Evolutionary conservation across 2,888 invertebrate genomes (phyloP).

Genomic region (Phasia obesa): DNA sequence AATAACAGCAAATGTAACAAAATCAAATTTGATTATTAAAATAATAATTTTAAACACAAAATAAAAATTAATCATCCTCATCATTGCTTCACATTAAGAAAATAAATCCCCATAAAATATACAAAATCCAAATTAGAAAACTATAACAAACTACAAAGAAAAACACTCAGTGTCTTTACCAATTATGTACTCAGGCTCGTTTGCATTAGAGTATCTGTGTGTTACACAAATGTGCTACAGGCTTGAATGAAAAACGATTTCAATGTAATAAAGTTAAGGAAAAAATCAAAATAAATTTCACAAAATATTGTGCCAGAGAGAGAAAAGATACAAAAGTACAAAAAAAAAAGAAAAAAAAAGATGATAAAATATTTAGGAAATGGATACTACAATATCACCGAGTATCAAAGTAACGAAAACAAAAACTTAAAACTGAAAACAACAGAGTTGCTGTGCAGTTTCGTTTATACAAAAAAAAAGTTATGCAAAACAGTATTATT

Average conservation of each 20-base stretch:
- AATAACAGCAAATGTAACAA: too few species aligned
- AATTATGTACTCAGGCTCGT: background rate
- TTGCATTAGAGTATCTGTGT: background rate
- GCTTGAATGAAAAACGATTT: constrained; percentile 23
- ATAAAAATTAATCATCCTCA: too few species aligned
- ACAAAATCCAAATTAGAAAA: constrained; percentile 7
- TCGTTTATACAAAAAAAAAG: constrained; percentile 8
- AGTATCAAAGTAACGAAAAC: background rate
- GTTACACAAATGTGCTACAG: constrained; percentile 27
- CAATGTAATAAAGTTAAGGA: constrained; percentile 4
- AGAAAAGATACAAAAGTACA: background rate
- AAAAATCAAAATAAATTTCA: constrained; percentile 36
- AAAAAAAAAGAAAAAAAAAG: constrained; percentile 9
- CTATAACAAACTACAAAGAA: background rate
- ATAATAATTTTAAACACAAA: too few species aligned
- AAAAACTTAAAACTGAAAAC: background rate
- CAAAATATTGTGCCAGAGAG: too few species aligned
- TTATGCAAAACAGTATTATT: constrained; percentile 40
- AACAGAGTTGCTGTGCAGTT: background rate
- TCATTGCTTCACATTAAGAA: background rate
- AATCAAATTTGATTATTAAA: too few species aligned
- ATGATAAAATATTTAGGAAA: constrained; percentile 52
- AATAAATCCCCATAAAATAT: constrained; percentile 26
- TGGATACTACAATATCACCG: constrained; percentile 11
- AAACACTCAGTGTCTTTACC: background rate